Evolutionary conservation across 1,140 invertebrate genomes (phyloP), one percentile per base, ranked within the genome.

Genomic region (Argopecten irradians): DNA sequence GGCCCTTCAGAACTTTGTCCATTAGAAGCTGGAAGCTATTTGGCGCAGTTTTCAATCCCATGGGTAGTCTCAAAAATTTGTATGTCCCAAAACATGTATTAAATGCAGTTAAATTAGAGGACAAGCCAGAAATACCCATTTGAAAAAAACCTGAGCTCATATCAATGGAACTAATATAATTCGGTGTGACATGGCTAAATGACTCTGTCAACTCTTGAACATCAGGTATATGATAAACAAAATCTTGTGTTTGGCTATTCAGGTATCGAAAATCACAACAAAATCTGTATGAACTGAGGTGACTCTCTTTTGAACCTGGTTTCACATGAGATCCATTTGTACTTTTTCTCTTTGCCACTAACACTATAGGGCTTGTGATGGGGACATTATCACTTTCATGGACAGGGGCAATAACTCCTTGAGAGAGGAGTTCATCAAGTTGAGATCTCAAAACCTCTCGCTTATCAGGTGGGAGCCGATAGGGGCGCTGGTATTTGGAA

Each of bases 351-450:
- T 90, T 89, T 34, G 87, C 34, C 0, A 90, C 87, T 7, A 87
- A 39, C 3, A 89, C 84, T 32, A 90, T 86, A 11, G 87, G 84
- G 55, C 87, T 90, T 13, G 88, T 83, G 16, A 89, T 89, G 32
- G 83, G 34, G 0, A 89, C 0, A 8, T 85, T 28, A 14, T 89
- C 83, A 39, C 33, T 87, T 85, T 85, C 84, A 43, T 33, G 39
- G 0, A 89, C 89, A 35, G 34, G 43, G 35, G 46, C n/a, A n/a
- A 89, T 87, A 28, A 89, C 55, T 36, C 86, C 82, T 28, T 89
- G 83, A 43, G 11, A 1, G 16, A 87, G 34, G 3, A 87, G 34
- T 39, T 89, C 83, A 41, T 89, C 89, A n/a, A 89, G 28, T 32
- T 89, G 86, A 34, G 87, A 46, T 9, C 83, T 34, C 9, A 89